Evolutionary conservation across 2,113 vertebrate genomes (phyloP).

Genomic region (Tachuris rubrigastra): DNA sequence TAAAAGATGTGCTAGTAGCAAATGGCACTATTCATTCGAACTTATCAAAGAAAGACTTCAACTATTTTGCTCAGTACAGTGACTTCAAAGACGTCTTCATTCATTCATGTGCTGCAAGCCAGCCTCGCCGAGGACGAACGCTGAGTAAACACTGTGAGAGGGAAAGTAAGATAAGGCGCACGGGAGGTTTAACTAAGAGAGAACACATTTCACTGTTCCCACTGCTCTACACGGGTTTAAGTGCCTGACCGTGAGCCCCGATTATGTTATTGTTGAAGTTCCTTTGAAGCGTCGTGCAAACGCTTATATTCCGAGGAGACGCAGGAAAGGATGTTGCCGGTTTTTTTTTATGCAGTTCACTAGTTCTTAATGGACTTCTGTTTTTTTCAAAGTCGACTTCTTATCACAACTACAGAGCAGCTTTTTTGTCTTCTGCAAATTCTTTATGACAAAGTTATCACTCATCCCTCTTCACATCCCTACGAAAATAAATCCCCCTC

Average conservation of each 20-base stretch:
- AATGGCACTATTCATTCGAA: conserved; percentile 22
- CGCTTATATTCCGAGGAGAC: neutral
- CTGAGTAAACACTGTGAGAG: conserved; percentile 19
- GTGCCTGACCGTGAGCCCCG: conserved; percentile 21
- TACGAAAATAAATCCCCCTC: neutral
- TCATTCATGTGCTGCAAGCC: neutral
- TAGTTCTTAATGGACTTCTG: conserved; percentile 37
- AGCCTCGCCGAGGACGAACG: neutral
- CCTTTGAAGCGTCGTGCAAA: conserved; percentile 37
- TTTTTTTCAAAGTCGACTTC: conserved; percentile 12
- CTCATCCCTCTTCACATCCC: neutral
- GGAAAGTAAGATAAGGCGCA: conserved; percentile 35
- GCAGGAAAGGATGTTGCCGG: conserved; percentile 2
- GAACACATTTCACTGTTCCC: neutral
- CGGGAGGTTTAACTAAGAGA: conserved; percentile 30
- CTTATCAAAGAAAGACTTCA: neutral
- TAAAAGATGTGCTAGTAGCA: neutral
- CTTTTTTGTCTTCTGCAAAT: neutral
- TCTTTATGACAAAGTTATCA: neutral
- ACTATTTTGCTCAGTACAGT: neutral
- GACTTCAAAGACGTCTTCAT: conserved; percentile 6
- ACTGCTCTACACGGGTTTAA: conserved; percentile 25
- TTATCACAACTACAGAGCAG: neutral
- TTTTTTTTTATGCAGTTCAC: conserved; percentile 15
- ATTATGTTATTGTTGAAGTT: conserved; percentile 9